phyloP scores from a whole-genome alignment of 2,888 invertebrate species.

The Apoda limacodes region DNA sequence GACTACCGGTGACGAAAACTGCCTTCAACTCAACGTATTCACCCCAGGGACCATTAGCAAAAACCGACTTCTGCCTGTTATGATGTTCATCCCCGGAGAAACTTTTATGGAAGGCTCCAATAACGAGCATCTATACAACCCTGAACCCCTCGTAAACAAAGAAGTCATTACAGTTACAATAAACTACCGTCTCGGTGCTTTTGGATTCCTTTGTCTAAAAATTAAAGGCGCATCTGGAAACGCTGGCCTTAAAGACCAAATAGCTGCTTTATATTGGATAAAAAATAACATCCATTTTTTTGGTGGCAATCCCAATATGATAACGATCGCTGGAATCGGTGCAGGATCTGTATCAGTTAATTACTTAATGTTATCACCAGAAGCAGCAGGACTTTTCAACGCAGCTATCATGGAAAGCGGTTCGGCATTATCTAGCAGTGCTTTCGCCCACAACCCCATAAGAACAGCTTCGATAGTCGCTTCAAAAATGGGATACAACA shows the following conservation, averaged over 20 bases:
- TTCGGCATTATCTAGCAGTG: conserved; percentile 22
- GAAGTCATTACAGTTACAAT: conserved; percentile 33
- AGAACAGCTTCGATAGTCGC: conserved; percentile 22
- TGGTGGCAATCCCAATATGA: conserved; percentile 46
- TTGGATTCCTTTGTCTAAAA: conserved; percentile 36
- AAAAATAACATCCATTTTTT: conserved; percentile 70
- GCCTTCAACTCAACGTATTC: conserved; percentile 33
- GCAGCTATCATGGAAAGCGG: conserved; percentile 34
- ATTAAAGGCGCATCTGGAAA: conserved; percentile 53
- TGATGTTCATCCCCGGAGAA: conserved; percentile 36
- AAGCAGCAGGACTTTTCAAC: conserved; percentile 30
- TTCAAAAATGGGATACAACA: conserved; percentile 23
- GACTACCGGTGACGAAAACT: conserved; percentile 35
- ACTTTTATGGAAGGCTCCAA: conserved; percentile 30
- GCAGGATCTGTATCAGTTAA: conserved; percentile 73
- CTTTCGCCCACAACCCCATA: conserved; percentile 23
- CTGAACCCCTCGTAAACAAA: conserved; percentile 29
- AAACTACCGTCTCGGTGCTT: conserved; percentile 34
- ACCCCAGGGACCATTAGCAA: conserved; percentile 23
- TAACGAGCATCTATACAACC: conserved; percentile 26
- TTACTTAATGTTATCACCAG: conserved; percentile 27
- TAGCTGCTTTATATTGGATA: conserved; percentile 33
- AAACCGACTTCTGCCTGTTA: conserved; percentile 23
- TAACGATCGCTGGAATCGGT: conserved; percentile 71
- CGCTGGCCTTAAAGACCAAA: conserved; percentile 59